These are phyloP conservation scores for Drosophila ficusphila DNA, from an alignment of 1,140 invertebrate genomes.

Conservation along the genomic window DNA sequence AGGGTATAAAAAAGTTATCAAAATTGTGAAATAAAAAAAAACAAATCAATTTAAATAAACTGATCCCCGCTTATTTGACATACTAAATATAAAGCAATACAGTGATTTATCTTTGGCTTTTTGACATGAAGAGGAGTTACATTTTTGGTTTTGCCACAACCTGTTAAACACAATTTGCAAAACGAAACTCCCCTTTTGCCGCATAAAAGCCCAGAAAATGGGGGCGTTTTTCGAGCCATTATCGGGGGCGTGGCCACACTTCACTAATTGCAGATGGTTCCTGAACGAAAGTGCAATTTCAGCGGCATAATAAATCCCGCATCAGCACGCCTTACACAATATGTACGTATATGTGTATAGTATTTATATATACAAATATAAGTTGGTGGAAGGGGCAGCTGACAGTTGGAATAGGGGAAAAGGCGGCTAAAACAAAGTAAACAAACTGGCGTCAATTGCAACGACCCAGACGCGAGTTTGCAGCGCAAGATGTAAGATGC, in stretches of 20 bases:
- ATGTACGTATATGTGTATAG: too few relatives aligned
- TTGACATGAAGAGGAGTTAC: slow-evolving; percentile 3
- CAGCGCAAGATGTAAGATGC: background rate
- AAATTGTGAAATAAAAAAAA: too few relatives aligned
- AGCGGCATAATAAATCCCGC: slow-evolving; percentile 30
- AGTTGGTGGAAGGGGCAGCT: slow-evolving; percentile 2
- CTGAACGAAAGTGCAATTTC: slow-evolving; percentile 27
- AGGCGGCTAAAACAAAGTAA: slow-evolving; percentile 17
- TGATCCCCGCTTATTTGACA: background rate
- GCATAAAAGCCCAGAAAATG: background rate
- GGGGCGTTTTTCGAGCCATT: background rate
- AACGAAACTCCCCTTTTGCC: too few relatives aligned
- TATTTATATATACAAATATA: too few relatives aligned
- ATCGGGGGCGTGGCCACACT: slow-evolving; percentile 16
- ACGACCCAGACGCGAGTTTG: slow-evolving; percentile 11
- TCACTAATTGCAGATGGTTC: slow-evolving; percentile 29
- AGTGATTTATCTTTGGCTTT: background rate
- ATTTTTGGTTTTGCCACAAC: background rate
- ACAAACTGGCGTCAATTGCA: slow-evolving; percentile 31
- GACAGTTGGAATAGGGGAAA: background rate
- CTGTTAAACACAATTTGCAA: background rate
- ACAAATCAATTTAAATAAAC: slow-evolving; percentile 1
- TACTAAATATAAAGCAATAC: background rate
- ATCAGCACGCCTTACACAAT: slow-evolving; percentile 34
- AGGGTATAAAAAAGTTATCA: too few relatives aligned